Base-by-base conservation (phyloP, 2,113 vertebrate species). In the Scytalopus superciliaris region DNA sequence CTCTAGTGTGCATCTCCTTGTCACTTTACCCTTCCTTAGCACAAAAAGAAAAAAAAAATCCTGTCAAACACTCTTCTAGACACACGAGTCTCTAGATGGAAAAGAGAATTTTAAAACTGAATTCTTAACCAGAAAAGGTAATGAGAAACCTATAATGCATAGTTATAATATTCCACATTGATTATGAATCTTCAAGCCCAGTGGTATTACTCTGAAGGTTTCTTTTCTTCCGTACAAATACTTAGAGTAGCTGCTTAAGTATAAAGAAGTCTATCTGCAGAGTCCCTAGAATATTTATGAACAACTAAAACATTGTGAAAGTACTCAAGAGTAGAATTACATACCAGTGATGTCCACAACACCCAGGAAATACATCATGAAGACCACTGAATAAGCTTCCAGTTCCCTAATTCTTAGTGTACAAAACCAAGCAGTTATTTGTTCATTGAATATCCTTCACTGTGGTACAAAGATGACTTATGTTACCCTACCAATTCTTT, bases 31-130 rank as follows among this genome's bases (percentile, higher is more conserved):
- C 82, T 96, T 93, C 55, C 86, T 73, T 83, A 82, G 82, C 33
- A 88, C 37, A 62, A 39, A 74, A 35, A 30, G 37, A 79, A 27
- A 78, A 82, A 52, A 66, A 59, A 49, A 63, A 11, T 8, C 14
- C 86, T 84, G 87, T 94, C 96, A 97, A 94, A 96, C 74, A 83
- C 56, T 86, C 52, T 75, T 94, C 73, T 60, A 90, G 80, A 90
- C 45, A 89, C 59, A 67, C 7, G 37, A 94, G 55, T 44, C 73
- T 90, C 66, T 66, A 80, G 47, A 73, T 83, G 19, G 74, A 88
- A 81, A 74, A 66, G 17, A 82, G 35, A 17, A 49, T 95, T 95
- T 94, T 68, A 70, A 85, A 94, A 81, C 3, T 1, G 90, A 92
- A 87, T 66, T 52, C 52, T 93, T 63, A 23, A 84, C 59, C 24